These are phyloP conservation scores for Cairina moschata DNA, from an alignment of 2,113 vertebrate genomes.

Conservation along the genomic window DNA sequence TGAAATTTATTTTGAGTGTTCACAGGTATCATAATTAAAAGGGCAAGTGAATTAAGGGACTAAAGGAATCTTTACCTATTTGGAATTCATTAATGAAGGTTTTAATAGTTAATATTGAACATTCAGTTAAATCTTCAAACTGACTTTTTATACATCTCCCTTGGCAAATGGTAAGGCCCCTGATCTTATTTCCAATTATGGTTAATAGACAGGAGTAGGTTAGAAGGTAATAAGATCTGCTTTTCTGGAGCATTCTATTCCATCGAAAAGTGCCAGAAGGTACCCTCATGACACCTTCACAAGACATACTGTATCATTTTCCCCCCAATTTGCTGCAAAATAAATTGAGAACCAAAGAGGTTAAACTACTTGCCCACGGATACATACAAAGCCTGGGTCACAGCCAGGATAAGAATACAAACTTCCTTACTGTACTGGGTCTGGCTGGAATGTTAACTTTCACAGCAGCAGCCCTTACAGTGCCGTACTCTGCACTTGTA, in stretches of 20 bases:
- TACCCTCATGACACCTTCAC: background rate
- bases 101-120: background rate
- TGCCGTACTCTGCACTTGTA: no score
- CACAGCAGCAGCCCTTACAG: no score
- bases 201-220: background rate
- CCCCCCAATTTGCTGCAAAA: conserved; percentile 19
- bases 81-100: background rate
- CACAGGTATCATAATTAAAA: background rate
- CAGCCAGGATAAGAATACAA: background rate
- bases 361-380: conserved; percentile 1
- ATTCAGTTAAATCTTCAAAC: background rate
- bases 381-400: background rate
- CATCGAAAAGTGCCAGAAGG: conserved; percentile 40
- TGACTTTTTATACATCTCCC: background rate
- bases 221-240: conserved; percentile 32
- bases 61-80: background rate
- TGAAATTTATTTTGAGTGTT: conserved; percentile 8
- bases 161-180: background rate
- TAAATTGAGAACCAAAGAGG: conserved; percentile 51
- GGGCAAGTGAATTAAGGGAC: background rate
- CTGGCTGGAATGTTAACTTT: no score
- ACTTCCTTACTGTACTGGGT: background rate
- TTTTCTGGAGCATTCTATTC: conserved; percentile 31
- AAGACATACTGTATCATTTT: background rate
- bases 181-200: background rate